Evolutionary conservation across 2,797 vertebrate genomes (phyloP).

Genomic region (Chloroceryle amazona): DNA sequence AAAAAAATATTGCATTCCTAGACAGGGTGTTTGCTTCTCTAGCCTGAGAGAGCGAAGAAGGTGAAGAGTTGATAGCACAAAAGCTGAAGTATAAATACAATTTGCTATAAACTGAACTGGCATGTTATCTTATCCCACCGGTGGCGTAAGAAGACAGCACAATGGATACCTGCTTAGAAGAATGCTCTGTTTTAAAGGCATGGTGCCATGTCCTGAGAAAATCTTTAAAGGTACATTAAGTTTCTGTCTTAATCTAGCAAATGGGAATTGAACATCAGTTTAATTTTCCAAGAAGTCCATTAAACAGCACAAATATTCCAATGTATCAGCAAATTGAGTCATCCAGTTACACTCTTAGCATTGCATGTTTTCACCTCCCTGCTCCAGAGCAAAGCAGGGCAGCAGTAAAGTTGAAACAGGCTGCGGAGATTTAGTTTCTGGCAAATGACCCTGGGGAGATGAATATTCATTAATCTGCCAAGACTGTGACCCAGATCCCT

Average conservation of each 20-base stretch:
- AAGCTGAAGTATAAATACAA: neutral
- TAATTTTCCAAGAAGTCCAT: neutral
- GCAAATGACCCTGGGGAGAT: neutral
- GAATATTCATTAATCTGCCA: neutral
- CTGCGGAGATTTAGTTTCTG: neutral
- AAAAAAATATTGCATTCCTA: neutral
- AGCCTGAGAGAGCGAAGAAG: neutral
- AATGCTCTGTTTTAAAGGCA: neutral
- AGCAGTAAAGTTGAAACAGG: neutral
- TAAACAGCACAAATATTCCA: constrained; percentile 14
- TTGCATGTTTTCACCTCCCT: neutral
- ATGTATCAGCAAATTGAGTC: neutral
- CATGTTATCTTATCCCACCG: neutral
- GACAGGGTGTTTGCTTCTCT: neutral
- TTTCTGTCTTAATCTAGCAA: neutral
- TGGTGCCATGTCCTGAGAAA: neutral
- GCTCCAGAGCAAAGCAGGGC: neutral
- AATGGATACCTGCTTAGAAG: neutral
- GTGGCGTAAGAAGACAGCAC: neutral
- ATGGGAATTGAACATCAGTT: neutral
- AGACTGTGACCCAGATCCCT: neutral
- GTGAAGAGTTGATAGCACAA: neutral
- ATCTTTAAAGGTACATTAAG: neutral
- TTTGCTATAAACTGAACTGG: neutral
- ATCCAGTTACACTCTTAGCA: neutral